These are phyloP conservation scores for Artibeus jamaicensis DNA, from an alignment of 2,797 vertebrate genomes.

Conservation along the genomic window DNA sequence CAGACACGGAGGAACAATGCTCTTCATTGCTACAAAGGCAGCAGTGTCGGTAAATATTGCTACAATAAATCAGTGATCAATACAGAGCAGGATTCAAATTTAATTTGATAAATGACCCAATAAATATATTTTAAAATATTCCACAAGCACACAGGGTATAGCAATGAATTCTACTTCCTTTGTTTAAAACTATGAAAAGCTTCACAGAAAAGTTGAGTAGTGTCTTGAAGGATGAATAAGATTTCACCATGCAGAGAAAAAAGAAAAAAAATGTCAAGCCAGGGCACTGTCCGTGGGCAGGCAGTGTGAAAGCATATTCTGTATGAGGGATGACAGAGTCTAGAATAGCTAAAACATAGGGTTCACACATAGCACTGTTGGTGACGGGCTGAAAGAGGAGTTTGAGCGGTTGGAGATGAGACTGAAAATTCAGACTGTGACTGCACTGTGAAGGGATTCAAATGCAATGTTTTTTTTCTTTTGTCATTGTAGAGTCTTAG, in stretches of 20 bases:
- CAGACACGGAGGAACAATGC: not conserved
- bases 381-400: not conserved
- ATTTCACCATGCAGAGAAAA: not conserved
- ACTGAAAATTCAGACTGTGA: not conserved
- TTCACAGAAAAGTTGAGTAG: not conserved
- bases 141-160: not conserved
- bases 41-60: not conserved
- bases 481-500: not conserved
- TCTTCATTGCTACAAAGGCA: not conserved
- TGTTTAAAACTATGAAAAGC: not conserved
- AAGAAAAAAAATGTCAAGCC: not conserved
- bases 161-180: slow-evolving; percentile 10
- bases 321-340: not conserved
- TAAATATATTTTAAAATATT: not conserved
- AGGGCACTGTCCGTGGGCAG: not conserved
- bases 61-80: not conserved
- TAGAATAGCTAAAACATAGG: not conserved
- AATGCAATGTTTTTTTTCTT: not conserved
- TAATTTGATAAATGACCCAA: not conserved
- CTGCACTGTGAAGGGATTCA: not conserved
- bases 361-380: too few species aligned
- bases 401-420: not conserved
- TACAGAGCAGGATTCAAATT: not conserved
- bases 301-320: not conserved
- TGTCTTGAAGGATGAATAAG: not conserved